phyloP scores from a whole-genome alignment of 2,797 vertebrate species.

The Poeciliopsis gracilis region DNA sequence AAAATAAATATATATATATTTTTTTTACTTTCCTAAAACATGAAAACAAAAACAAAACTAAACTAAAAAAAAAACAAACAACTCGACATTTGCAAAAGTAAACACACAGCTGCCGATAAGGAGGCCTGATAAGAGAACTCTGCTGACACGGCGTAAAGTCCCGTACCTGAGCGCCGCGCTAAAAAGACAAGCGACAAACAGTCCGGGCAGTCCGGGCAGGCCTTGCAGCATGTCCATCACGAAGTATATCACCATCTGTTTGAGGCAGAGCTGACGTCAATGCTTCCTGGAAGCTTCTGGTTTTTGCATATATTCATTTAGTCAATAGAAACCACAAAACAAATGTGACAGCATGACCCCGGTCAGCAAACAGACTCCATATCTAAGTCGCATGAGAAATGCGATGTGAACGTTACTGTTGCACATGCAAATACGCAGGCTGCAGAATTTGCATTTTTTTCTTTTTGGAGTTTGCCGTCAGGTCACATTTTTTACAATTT shows the following conservation, averaged over 20 bases:
- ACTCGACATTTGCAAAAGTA: not conserved
- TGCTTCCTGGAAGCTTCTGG: not conserved
- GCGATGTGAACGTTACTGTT: not conserved
- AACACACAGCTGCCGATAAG: not conserved
- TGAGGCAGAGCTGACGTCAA: conserved; percentile 1
- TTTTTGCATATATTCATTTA: not conserved
- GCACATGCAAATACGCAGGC: conserved; percentile 26
- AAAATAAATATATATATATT: too few relatives aligned
- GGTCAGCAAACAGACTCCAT: not conserved
- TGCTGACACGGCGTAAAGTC: not conserved
- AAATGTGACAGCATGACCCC: not conserved
- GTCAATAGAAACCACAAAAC: not conserved
- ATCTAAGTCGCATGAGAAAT: not conserved
- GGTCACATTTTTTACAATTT: not conserved
- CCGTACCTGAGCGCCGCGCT: conserved; percentile 90
- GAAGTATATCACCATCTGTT: conserved; percentile 89
- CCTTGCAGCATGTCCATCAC: conserved; percentile 89
- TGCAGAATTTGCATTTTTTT: not conserved
- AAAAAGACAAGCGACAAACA: conserved; percentile 92
- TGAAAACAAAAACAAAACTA: not conserved
- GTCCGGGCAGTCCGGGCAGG: conserved; percentile 87
- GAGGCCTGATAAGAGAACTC: not conserved
- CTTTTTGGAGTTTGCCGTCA: fast-evolving
- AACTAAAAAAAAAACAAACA: not conserved
- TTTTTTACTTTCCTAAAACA: not conserved